phyloP scores from a whole-genome alignment of 1,140 invertebrate genomes.

The Apis cerana region DNA sequence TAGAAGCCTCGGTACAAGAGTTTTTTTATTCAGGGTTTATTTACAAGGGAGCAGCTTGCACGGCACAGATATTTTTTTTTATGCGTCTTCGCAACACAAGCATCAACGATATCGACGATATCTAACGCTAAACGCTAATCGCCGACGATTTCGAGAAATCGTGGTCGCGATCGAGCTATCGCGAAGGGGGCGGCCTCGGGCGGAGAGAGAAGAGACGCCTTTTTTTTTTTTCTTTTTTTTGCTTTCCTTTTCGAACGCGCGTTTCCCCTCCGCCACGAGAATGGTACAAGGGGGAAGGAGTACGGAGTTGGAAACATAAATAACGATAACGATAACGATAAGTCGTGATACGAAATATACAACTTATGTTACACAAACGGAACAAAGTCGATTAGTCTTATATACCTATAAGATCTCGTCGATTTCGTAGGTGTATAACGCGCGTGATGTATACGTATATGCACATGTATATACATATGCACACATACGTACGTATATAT shows the following conservation, averaged over 20 bases:
- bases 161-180: no score
- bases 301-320: conserved; percentile 71
- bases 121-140: conserved; percentile 67
- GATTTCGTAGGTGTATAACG: conserved; percentile 32
- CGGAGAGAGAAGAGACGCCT: no score
- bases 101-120: conserved; percentile 77
- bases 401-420: conserved; percentile 50
- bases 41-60: conserved; percentile 76
- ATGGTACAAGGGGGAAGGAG: background rate
- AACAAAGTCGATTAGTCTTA: conserved; percentile 58
- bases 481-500: no score
- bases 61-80: conserved; percentile 64
- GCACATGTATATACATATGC: no score
- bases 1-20: conserved; percentile 72
- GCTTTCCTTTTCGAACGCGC: background rate
- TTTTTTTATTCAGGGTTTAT: conserved; percentile 67
- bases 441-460: no score
- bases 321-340: conserved; percentile 78
- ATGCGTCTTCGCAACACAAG: conserved; percentile 75
- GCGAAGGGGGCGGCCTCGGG: background rate
- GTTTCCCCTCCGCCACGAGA: conserved; percentile 17
- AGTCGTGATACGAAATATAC: conserved; percentile 77
- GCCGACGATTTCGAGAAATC: conserved; percentile 17
- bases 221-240: background rate
- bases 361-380: conserved; percentile 77